These are phyloP conservation scores for Brachystomella parvula DNA, from an alignment of 1,140 invertebrate genomes.

Conservation along the genomic window DNA sequence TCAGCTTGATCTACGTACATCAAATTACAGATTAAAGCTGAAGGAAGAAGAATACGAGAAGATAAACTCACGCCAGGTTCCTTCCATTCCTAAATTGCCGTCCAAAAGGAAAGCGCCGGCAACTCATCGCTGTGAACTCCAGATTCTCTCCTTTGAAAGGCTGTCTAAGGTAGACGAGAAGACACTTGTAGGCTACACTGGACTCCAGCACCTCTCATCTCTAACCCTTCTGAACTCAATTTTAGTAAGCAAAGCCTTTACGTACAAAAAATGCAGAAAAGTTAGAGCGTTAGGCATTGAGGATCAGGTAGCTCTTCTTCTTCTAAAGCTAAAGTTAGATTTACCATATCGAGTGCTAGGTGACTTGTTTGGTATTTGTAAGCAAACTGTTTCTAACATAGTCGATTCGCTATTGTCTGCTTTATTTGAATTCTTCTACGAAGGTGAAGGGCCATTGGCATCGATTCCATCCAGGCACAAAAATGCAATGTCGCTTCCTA, in stretches of 20 bases:
- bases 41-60: too few species aligned
- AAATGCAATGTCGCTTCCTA: neutral
- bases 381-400: neutral
- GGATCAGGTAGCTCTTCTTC: neutral
- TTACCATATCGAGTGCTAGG: neutral
- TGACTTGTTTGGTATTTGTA: neutral
- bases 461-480: neutral
- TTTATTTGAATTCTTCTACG: slow-evolving; percentile 7
- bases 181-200: neutral
- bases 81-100: too few species aligned
- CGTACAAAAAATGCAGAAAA: neutral
- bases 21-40: too few species aligned
- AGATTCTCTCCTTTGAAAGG: neutral
- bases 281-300: neutral
- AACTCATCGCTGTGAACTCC: neutral
- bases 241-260: neutral
- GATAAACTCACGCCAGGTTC: too few species aligned
- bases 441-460: slow-evolving; percentile 2
- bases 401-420: neutral
- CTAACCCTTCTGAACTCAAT: neutral
- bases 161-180: neutral
- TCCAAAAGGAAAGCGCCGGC: too few species aligned
- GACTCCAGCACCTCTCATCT: slow-evolving; percentile 3
- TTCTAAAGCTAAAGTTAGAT: slow-evolving; percentile 11
- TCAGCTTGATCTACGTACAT: too few species aligned